These are phyloP conservation scores for Falco novaeseelandiae DNA, from an alignment of 2,797 vertebrate genomes.

Conservation along the genomic window DNA sequence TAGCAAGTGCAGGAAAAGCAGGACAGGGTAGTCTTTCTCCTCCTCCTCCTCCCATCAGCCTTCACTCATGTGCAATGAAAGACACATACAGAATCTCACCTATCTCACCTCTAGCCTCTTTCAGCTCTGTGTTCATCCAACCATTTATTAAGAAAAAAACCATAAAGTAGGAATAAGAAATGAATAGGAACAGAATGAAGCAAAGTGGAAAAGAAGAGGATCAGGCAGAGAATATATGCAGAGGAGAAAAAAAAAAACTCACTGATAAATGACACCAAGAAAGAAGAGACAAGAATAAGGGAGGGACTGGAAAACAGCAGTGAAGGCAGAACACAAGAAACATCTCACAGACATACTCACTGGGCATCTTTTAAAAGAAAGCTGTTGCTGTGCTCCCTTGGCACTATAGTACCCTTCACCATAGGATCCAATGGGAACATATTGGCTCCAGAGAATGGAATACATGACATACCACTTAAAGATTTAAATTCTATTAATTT, in stretches of 20 bases:
- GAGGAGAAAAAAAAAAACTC: neutral
- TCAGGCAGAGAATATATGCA: neutral
- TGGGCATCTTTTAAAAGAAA: neutral
- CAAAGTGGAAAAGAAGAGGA: neutral
- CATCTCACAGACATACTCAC: neutral
- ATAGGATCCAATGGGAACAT: neutral
- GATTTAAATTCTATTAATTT: conserved; percentile 1
- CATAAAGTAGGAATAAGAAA: neutral
- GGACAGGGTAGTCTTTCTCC: neutral
- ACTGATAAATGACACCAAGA: neutral
- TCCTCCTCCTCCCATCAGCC: neutral
- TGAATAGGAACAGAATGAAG: neutral
- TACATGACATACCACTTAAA: neutral
- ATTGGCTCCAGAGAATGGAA: neutral
- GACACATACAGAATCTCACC: neutral
- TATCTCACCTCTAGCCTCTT: neutral
- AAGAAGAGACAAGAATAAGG: neutral
- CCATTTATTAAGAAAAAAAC: neutral
- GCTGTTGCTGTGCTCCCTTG: neutral
- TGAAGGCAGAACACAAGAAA: neutral
- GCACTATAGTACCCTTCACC: neutral
- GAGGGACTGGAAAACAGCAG: neutral
- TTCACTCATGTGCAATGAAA: neutral
- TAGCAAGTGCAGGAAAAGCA: neutral
- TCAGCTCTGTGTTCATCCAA: neutral